Evolutionary conservation across 2,113 vertebrate genomes (phyloP).

Genomic region (Ceyx melanurus): DNA sequence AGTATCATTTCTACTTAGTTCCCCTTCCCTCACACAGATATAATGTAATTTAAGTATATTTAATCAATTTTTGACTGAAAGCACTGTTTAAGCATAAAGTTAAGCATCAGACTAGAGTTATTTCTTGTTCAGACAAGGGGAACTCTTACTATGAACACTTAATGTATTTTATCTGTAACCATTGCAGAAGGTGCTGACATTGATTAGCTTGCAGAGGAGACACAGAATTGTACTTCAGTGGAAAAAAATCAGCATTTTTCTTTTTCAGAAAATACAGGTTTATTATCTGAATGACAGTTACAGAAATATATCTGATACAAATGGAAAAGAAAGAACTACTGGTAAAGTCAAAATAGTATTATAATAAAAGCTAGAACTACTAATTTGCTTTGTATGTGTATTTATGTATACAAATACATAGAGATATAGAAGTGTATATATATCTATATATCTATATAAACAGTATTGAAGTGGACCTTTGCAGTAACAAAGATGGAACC

Average conservation of each 20-base stretch:
- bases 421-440: background rate
- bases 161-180: conserved; percentile 13
- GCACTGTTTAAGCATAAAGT: conserved; percentile 23
- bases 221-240: conserved; percentile 20
- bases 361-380: background rate
- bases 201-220: conserved; percentile 60
- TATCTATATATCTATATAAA: background rate
- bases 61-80: conserved; percentile 35
- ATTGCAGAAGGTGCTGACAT: conserved; percentile 41
- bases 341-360: background rate
- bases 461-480: background rate
- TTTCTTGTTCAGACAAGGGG: conserved; percentile 40
- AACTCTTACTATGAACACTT: conserved; percentile 20
- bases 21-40: background rate
- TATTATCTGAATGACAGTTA: conserved; percentile 23
- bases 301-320: background rate
- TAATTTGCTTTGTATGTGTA: background rate
- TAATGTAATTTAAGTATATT: background rate
- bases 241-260: conserved; percentile 35
- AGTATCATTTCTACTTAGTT: background rate
- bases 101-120: conserved; percentile 23
- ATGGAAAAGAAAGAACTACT: conserved; percentile 3
- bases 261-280: conserved; percentile 27
- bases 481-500: background rate
- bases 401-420: background rate